Base-by-base conservation (phyloP, 2,888 invertebrate genomes). In the Antheraea assamensis region DNA sequence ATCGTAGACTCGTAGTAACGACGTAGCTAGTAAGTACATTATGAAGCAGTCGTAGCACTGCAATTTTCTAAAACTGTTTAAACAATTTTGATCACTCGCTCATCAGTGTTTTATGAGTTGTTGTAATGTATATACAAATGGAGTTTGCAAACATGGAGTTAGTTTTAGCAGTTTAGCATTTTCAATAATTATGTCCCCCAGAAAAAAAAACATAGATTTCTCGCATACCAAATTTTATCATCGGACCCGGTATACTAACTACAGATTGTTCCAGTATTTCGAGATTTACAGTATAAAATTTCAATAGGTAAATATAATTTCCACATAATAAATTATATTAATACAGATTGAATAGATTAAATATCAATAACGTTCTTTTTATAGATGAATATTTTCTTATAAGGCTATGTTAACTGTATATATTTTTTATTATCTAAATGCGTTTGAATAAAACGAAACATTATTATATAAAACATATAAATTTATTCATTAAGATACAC, bases 1-100 rank as follows among this genome's bases (percentile, higher is more conserved):
- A 55, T 74, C 77, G 76, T 78, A 78, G 77, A 5, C 75, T 74
- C 76, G 77, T 75, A 55, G 71, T 73, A n/a, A 71, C 73, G 73
- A 76, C 80, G 81, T 82, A 82, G 81, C 76, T 71, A 42, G 13
- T 13, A 42, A 42, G 13, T 13, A 42, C 73, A 77, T 77, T 84
- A 10, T 85, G 87, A 85, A 88, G 86, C 85, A 84, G 74, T 77
- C 82, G 85, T 85, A 84, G 83, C 85, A 85, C 84, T 88, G 82
- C 87, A 87, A 90, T 88, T 85, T 87, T 82, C 85, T 85, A 30
- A 82, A 84, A 80, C 86, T 82, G 86, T 85, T 84, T 84, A 80
- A 76, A 83, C 79, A 75, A 80, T 75, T 85, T 83, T 79, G 77
- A 76, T 80, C 83, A 78, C 82, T 35, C 42, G 35, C 31, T 72